Conservation (phyloP, 2,797 vertebrate species). For the Acrossocheilus fasciatus region DNA sequence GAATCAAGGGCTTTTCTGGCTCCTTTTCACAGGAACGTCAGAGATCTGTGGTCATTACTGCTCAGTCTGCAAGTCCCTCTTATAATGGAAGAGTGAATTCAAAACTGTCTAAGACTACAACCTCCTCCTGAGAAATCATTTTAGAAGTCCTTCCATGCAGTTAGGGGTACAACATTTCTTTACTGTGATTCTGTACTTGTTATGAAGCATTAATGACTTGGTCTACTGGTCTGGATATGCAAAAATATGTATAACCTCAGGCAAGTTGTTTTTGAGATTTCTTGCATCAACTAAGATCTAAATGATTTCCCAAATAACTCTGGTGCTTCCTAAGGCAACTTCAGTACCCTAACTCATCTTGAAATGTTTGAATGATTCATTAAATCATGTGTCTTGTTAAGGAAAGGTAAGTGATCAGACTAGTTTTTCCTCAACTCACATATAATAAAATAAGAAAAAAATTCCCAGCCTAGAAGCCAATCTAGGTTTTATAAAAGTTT, state of each 20-base stretch:
- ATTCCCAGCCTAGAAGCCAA: neutral
- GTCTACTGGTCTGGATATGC: conserved; percentile 18
- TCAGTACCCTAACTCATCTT: neutral
- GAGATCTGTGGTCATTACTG: conserved; percentile 14
- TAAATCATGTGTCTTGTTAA: neutral
- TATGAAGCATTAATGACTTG: conserved; percentile 20
- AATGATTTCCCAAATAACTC: neutral
- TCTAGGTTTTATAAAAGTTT: neutral
- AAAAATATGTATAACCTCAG: neutral
- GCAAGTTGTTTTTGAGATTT: conserved; percentile 18
- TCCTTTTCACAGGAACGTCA: conserved; percentile 39
- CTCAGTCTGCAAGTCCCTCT: conserved; percentile 18
- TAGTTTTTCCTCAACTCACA: neutral
- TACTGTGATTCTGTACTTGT: neutral
- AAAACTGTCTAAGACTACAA: neutral
- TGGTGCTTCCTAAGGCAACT: neutral
- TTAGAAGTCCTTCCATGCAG: neutral
- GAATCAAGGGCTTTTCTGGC: conserved; percentile 35
- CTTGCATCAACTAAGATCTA: neutral
- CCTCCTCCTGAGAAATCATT: neutral
- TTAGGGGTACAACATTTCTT: neutral
- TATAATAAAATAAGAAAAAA: neutral
- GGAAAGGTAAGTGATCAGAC: neutral
- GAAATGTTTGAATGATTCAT: neutral
- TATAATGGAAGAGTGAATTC: conserved; percentile 39